Base-by-base conservation (phyloP, 2,888 invertebrate species). In the Amphiduros pacificus region DNA sequence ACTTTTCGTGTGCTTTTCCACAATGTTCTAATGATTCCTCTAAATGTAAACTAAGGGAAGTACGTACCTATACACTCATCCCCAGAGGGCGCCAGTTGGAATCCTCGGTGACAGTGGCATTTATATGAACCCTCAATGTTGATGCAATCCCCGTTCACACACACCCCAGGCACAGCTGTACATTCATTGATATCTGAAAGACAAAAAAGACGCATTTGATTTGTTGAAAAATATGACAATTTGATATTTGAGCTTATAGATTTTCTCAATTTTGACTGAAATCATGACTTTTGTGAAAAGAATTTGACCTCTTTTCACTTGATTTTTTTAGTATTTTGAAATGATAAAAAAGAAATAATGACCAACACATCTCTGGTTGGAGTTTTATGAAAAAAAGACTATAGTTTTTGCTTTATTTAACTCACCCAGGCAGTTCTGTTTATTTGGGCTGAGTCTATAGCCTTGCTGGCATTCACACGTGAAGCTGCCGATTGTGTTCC, bases 61-160 rank as follows among this genome's bases (percentile, higher is more conserved):
- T 36, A 9, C 6, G 24, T 84, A 83, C 93, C 93, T 81, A 65
- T 31, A 51, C 56, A 56, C 56, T 56, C 48, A 20, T 29, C 22
- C 2, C 49, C 56, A 5, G 40, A 11, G n/a, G 52, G 17, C 31
- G 28, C 49, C 22, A 44, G 51, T 14, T 28, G 26, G 28, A 36
- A 56, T 22, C 56, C 56, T 20, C 48, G 28, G 31, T 56, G 28
- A 31, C 56, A 56, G 6, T 49, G 17, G 32, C 56, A 56, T 24
- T 90, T 89, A 81, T 90, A 91, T 20, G 90, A 89, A 6, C 91
- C 82, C 59, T 91, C 87, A 1, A 90, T 86, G 79, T 92, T 92
- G 72, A 89, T 87, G 74, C 92, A 92, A 57, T 88, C 88, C 4
- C 91, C 92, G 74, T 91, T 90, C 60, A 86, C 86, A 77, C 92